Evolutionary conservation across 2,113 vertebrate species (phyloP).

Genomic region (Himantopus leucocephalus): DNA sequence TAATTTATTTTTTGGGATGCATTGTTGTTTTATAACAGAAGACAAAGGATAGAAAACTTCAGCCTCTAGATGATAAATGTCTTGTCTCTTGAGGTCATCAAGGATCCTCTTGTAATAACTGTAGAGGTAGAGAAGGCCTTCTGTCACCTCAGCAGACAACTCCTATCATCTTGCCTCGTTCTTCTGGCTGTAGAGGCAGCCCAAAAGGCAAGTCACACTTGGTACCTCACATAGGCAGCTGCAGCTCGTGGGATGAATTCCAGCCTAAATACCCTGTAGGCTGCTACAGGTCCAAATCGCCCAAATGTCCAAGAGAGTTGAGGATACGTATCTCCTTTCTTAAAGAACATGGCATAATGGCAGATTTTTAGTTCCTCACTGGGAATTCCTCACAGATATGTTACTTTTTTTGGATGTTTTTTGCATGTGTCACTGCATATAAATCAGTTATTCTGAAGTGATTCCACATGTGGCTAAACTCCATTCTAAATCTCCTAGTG

Average conservation of each 20-base stretch:
- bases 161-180: rapidly evolving
- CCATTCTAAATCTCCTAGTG: background rate
- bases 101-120: background rate
- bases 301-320: background rate
- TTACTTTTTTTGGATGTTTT: background rate
- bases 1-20: background rate
- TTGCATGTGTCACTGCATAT: background rate
- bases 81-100: background rate
- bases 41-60: background rate
- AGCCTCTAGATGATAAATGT: background rate
- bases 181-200: background rate
- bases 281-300: background rate
- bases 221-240: background rate
- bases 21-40: background rate
- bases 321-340: background rate
- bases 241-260: background rate
- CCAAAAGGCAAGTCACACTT: background rate
- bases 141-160: background rate
- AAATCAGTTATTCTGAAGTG: background rate
- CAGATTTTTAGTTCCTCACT: background rate
- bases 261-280: background rate
- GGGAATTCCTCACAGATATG: background rate
- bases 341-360: background rate
- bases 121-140: background rate
- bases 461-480: background rate